phyloP scores from a whole-genome alignment of 2,797 vertebrate species.

The Danio kyathit region DNA sequence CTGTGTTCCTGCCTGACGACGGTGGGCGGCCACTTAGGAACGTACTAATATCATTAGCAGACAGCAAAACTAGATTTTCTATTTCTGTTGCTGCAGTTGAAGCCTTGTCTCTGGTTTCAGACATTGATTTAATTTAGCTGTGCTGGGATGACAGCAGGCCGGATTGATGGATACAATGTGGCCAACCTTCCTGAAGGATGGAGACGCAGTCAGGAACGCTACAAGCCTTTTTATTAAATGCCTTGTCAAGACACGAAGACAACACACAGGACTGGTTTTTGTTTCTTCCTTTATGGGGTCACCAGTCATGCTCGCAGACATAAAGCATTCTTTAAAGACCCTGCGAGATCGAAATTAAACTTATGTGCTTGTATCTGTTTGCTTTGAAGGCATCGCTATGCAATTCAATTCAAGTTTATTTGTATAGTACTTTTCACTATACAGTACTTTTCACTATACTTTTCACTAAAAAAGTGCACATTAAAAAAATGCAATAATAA shows the following conservation, averaged over 20 bases:
- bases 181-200: conserved; percentile 77
- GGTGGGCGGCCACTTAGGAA: conserved; percentile 80
- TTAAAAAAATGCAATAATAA: too few relatives aligned
- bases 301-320: conserved; percentile 14
- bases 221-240: conserved; percentile 77
- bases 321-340: conserved; percentile 17
- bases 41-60: conserved; percentile 84
- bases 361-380: not conserved
- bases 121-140: conserved; percentile 85
- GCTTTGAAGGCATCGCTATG: not conserved
- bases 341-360: not conserved
- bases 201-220: conserved; percentile 69
- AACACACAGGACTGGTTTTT: conserved; percentile 53
- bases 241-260: conserved; percentile 68
- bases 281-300: conserved; percentile 57
- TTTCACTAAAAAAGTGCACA: too few relatives aligned
- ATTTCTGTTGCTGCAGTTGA: conserved; percentile 87
- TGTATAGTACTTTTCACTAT: too few relatives aligned
- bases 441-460: too few relatives aligned
- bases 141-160: conserved; percentile 82
- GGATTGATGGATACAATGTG: conserved; percentile 80
- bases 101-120: conserved; percentile 86
- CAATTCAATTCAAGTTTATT: too few relatives aligned
- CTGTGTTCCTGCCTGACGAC: conserved; percentile 77
- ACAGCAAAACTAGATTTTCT: conserved; percentile 85